Base-by-base conservation (phyloP, 2,113 vertebrate genomes). In the Tricholaema leucomelas region DNA sequence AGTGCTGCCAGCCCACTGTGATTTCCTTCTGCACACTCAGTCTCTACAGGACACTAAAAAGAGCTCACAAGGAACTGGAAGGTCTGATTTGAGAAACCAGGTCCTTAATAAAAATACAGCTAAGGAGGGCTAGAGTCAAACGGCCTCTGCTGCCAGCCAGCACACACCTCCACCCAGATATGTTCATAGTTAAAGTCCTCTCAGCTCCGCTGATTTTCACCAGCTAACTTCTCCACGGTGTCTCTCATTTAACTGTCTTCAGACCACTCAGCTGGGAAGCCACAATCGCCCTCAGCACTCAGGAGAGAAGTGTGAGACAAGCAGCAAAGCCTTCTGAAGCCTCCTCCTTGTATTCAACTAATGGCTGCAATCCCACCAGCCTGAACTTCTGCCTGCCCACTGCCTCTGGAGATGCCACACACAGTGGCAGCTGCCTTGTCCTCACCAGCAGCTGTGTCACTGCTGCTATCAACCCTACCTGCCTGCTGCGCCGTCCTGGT, bases 321-420 rank as follows among this genome's bases (percentile, higher is more conserved):
- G 18, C 8, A 1, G 20, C 27, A 2, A 35, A 48, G 2, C 2
- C 23, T 23, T 30, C 83, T 7, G 48, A 15, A 73, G 73, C 64
- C 55, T 38, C 46, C 60, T 65, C 75, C 78, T 38, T 5, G 4
- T 3, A 4, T 1, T 5, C 28, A 30, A 0, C 64, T 3, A 10
- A 18, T 3, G 16, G 28, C 28, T 20, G 61, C 59, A 9, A 12
- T 1, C 63, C 81, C 27, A 59, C 74, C 74, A 27, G 19, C 15
- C 10, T 0, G 0, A 4, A 19, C 31, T 50, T 14, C 38, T 40
- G 56, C 28, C 27, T 50, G 48, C 82, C 3, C 27, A 0, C 16
- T 8, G 27, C 17, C 61, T 64, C 61, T 19, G 18, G 27, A 17
- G 30, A 31, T 33, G 42, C n/a, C 65, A 67, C 42, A 42, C 15